Conservation (phyloP, 1,140 invertebrate species). For the Drosophila pseudoananassae region DNA sequence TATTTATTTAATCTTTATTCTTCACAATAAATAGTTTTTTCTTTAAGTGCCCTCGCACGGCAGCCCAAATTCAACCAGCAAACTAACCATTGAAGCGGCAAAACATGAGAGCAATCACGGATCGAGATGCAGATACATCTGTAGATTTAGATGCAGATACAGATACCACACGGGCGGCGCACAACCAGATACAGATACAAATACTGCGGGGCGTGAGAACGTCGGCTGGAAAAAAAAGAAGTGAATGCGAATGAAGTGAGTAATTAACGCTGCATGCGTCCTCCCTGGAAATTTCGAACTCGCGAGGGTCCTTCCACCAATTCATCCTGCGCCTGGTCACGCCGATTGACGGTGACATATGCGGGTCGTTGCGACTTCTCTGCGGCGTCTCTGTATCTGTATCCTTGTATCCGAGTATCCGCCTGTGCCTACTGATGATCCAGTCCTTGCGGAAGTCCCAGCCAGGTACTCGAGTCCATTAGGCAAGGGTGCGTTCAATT, state of each 20-base stretch:
- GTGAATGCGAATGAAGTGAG: conserved; percentile 66
- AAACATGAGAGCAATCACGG: conserved; percentile 80
- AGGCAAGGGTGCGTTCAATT: conserved; percentile 72
- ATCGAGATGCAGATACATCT: conserved; percentile 62
- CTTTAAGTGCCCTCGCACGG: conserved; percentile 17
- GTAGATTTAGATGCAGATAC: conserved; percentile 63
- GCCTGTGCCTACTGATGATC: conserved; percentile 33
- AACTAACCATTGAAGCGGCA: conserved; percentile 70
- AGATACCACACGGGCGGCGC: conserved; percentile 38
- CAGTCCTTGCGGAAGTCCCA: conserved; percentile 30
- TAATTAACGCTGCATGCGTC: conserved; percentile 80
- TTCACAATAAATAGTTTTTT: background rate
- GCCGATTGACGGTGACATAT: conserved; percentile 73
- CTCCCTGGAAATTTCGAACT: conserved; percentile 43
- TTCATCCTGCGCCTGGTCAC: conserved; percentile 50
- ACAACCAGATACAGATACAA: conserved; percentile 44
- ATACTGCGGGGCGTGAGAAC: conserved; percentile 73
- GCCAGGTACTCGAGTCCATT: conserved; percentile 51
- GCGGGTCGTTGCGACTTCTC: conserved; percentile 59
- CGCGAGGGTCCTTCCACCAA: conserved; percentile 60
- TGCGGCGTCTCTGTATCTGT: conserved; percentile 38
- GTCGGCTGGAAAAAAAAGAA: conserved; percentile 38
- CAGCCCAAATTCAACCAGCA: conserved; percentile 35
- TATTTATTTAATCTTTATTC: background rate
- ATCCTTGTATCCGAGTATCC: conserved; percentile 2